Evolutionary conservation across 2,888 invertebrate species (phyloP).

Genomic region (Cosmorhoe ocellata): DNA sequence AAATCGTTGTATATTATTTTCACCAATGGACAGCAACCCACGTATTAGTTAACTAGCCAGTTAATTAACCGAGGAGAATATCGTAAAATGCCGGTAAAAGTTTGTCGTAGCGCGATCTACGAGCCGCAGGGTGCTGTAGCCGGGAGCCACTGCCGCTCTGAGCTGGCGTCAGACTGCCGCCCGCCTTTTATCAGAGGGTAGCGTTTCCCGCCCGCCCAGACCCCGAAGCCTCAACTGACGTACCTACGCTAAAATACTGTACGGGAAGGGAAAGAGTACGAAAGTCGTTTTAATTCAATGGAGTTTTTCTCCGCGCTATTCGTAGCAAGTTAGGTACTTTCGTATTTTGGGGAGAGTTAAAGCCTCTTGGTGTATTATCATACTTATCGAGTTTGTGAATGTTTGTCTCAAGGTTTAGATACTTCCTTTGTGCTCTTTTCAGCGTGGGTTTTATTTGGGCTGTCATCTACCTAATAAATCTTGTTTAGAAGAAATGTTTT

Average conservation of each 20-base stretch:
- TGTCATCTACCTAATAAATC: background rate
- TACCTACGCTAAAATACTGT: conserved; percentile 32
- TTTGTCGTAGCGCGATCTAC: conserved; percentile 51
- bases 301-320: conserved; percentile 27
- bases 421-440: conserved; percentile 14
- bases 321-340: conserved; percentile 21
- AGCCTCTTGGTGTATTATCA: conserved; percentile 22
- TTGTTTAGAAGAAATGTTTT: conserved; percentile 1
- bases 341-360: conserved; percentile 22
- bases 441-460: conserved; percentile 1
- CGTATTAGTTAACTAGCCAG: conserved; percentile 13
- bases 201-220: conserved; percentile 34
- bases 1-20: conserved; percentile 6
- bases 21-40: conserved; percentile 26
- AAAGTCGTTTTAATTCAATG: conserved; percentile 40
- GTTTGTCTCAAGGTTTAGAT: conserved; percentile 14
- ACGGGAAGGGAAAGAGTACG: conserved; percentile 31
- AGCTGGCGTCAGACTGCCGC: conserved; percentile 46
- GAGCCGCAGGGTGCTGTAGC: conserved; percentile 48
- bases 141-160: conserved; percentile 65
- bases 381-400: conserved; percentile 25
- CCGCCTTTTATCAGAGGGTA: conserved; percentile 58
- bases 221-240: conserved; percentile 22
- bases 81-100: conserved; percentile 48
- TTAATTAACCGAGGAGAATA: conserved; percentile 6